Conservation (phyloP, 2,113 vertebrate genomes). For the Alces alces region DNA sequence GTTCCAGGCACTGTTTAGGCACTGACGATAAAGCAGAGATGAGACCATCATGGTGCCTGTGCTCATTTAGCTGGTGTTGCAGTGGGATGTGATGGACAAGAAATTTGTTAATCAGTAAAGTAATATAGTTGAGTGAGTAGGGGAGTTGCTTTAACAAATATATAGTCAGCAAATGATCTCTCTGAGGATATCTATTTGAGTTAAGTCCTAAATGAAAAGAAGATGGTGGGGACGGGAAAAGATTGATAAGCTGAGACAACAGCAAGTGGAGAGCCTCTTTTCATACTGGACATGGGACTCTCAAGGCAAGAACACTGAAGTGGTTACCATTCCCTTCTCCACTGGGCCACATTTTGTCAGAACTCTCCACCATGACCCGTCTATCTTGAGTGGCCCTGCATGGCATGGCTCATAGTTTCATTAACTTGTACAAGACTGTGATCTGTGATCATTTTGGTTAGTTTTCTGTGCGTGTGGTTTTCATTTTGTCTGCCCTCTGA, state of each 20-base stretch:
- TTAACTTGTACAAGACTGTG: neutral
- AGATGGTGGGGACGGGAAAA: neutral
- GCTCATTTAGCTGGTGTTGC: neutral
- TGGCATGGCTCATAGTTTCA: neutral
- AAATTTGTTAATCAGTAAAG: neutral
- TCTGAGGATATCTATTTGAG: neutral
- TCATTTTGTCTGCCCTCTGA: neutral
- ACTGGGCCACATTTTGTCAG: neutral
- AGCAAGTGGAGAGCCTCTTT: neutral
- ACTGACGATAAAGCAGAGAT: neutral
- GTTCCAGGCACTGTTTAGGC: neutral
- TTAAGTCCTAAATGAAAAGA: neutral
- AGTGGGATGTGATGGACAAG: neutral
- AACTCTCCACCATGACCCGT: neutral
- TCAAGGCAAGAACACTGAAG: neutral
- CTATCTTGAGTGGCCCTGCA: neutral
- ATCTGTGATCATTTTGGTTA: neutral
- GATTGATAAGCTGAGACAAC: neutral
- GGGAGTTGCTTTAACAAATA: neutral
- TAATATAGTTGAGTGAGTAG: neutral
- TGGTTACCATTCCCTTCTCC: neutral
- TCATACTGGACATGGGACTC: neutral
- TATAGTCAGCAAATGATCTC: neutral
- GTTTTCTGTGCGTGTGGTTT: neutral
- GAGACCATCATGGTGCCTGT: neutral